A percentile compares a stretch with the other conserved stretches of the same genome.
Evolutionary conservation across 1,140 invertebrate genomes (phyloP).

Genomic region (Hycleus cichorii): DNA sequence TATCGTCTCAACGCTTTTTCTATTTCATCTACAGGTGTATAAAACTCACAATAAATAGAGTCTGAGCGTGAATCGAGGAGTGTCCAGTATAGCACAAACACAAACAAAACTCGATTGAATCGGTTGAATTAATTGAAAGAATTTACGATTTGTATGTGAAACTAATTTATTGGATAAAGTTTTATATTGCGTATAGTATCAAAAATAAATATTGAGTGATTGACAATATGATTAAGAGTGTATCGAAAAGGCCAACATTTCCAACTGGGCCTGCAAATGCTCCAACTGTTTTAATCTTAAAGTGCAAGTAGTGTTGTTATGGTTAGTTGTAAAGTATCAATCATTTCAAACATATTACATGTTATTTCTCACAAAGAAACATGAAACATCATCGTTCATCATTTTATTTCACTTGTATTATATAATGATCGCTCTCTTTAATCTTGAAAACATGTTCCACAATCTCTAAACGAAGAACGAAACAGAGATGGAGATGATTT

Average conservation of each 20-base stretch:
- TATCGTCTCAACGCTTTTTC: background rate
- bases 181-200: too few relatives aligned
- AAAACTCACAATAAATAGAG: background rate
- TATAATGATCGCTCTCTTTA: too few relatives aligned
- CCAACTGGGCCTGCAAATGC: too few relatives aligned
- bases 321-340: conserved; percentile 10
- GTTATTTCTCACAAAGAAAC: conserved; percentile 5
- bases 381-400: conserved; percentile 13
- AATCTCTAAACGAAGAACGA: background rate
- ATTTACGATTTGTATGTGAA: too few relatives aligned
- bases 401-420: conserved; percentile 2
- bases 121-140: too few relatives aligned
- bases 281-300: conserved; percentile 3
- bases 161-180: too few relatives aligned
- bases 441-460: background rate
- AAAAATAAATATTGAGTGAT: too few relatives aligned
- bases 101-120: background rate
- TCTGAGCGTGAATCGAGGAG: conserved; percentile 7
- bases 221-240: too few relatives aligned
- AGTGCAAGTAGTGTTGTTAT: conserved; percentile 9
- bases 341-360: conserved; percentile 7
- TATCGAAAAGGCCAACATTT: too few relatives aligned
- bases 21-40: conserved; percentile 7
- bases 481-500: conserved; percentile 1
- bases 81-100: conserved; percentile 8